Base-by-base conservation (phyloP, 1,140 invertebrate species). In the Palaemon carinicauda region DNA sequence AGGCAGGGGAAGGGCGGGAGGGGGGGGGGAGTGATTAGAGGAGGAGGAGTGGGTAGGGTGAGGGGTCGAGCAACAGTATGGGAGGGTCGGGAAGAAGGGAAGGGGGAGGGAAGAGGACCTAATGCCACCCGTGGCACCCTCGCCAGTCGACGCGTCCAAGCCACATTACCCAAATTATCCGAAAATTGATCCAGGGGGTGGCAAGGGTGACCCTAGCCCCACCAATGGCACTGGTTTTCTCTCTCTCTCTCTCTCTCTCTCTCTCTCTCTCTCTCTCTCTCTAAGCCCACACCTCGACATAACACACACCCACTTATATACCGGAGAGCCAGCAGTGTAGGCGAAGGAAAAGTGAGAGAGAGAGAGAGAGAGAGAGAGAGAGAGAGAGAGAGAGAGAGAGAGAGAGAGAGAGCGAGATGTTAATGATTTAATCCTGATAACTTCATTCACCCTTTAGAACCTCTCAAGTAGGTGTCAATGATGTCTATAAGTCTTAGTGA, bases 131-230 rank as follows among this genome's bases (percentile, higher is more conserved):
- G 24, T 27, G 50, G 27, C 50, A 78, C n/a, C 75, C 50, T 24
- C 50, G 75, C 33, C 19, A 41, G 53, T 27, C 41, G 79, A 65
- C 79, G 51, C 54, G 31, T 53, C 54, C 15, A 27, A 27, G 56
- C n/a, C 54, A 79, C 82, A 79, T 85, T 79, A 78, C 75, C 74
- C 74, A 85, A 85, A 79, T 79, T 85, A 85, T 85, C 82, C 60
- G 82, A 85, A 85, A 85, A 85, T 85, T 84, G 82, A 84, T 84
- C 82, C 41, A 65, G 24, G 29, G 65, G 27, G 24, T 31, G 65
- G 65, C 15, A 24, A 31, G 65, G 41, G 65, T 27, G 56, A 27
- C 19, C 19, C 19, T 27, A 69, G 3, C 29, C 12, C 65, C 17
- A 15, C 21, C 65, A 12, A 27, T 50, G 17, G 10, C 19, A 15